A percentile compares a stretch with the other conserved stretches of the same genome.
These are phyloP conservation scores for Timema cristinae DNA, from an alignment of 2,888 invertebrate species.

Conservation along the genomic window DNA sequence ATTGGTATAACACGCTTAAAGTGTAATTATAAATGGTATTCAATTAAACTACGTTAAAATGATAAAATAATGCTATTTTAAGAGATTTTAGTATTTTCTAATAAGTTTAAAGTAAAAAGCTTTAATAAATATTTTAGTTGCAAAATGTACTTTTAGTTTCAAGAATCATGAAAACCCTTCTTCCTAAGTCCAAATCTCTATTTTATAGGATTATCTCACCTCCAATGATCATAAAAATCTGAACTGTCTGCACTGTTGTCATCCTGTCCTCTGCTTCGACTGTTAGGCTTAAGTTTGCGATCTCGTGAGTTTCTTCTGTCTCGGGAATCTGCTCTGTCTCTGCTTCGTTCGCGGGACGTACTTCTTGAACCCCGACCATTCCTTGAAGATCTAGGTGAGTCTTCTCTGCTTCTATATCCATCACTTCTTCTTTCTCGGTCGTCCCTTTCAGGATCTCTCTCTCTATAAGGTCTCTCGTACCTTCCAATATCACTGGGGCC, in stretches of 20 bases:
- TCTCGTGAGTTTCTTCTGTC: constrained; percentile 15
- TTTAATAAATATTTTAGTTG: too few species aligned
- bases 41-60: too few species aligned
- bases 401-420: constrained; percentile 13
- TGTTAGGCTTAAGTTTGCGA: background rate
- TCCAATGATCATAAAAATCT: constrained; percentile 16
- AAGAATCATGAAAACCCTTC: too few species aligned
- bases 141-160: too few species aligned
- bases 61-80: too few species aligned
- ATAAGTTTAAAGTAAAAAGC: too few species aligned
- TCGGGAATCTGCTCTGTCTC: constrained; percentile 4
- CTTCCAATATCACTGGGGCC: background rate
- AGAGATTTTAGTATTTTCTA: too few species aligned
- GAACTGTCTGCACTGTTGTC: constrained; percentile 23
- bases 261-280: constrained; percentile 10
- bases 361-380: constrained; percentile 16
- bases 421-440: constrained; percentile 19
- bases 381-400: constrained; percentile 10
- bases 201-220: background rate
- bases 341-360: constrained; percentile 11
- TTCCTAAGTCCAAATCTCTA: too few species aligned
- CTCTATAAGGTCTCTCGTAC: background rate
- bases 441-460: constrained; percentile 17
- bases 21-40: too few species aligned
- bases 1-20: too few species aligned